These are phyloP conservation scores for Catamblyrhynchus diadema DNA, from an alignment of 2,797 vertebrate genomes.

Conservation along the genomic window DNA sequence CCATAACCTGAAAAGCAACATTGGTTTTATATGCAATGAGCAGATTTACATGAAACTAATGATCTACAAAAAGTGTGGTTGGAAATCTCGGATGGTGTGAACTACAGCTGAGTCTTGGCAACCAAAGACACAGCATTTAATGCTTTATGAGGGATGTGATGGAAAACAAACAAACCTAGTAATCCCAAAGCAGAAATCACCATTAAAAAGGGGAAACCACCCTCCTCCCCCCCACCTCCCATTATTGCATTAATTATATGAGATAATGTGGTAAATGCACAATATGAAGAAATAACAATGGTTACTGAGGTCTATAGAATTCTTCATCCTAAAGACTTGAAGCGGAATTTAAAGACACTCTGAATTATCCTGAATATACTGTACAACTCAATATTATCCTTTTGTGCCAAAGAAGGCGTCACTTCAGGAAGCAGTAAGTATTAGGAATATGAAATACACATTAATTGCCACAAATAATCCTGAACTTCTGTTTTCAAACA, in stretches of 20 bases:
- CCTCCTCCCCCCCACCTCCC: fast-evolving
- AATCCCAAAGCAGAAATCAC: background rate
- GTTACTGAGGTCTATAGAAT: background rate
- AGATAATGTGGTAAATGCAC: background rate
- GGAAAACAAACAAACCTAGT: background rate
- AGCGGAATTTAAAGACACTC: background rate
- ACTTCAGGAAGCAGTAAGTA: background rate
- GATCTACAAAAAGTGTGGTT: background rate
- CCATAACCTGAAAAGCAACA: background rate
- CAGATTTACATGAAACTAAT: background rate
- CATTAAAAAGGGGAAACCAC: background rate
- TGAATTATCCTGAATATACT: background rate
- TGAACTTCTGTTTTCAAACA: background rate
- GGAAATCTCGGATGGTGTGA: background rate
- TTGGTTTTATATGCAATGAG: background rate
- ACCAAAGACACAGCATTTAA: background rate
- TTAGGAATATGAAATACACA: background rate
- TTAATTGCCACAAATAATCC: background rate
- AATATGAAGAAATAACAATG: background rate
- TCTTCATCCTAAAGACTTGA: background rate
- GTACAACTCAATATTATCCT: background rate
- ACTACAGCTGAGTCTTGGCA: background rate
- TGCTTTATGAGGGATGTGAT: background rate
- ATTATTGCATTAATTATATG: background rate
- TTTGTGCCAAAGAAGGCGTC: background rate